phyloP scores from a whole-genome alignment of 1,140 invertebrate species.

The Chrysomallon squamiferum region DNA sequence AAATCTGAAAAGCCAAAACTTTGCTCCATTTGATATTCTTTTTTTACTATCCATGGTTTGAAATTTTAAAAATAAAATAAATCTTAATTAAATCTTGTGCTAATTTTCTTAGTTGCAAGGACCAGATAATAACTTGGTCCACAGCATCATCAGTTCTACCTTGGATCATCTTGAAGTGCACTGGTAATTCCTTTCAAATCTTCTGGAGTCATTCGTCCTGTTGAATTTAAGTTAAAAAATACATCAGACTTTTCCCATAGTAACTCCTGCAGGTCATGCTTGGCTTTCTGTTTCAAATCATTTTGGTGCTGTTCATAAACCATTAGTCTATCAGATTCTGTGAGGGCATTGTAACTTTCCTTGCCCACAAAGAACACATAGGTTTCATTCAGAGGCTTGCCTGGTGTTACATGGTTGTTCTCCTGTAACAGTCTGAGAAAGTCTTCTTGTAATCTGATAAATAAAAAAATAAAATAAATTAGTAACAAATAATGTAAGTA shows the following conservation, averaged over 20 bases:
- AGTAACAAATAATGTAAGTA: not conserved
- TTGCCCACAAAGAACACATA: slow-evolving; percentile 92
- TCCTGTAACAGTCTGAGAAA: slow-evolving; percentile 94
- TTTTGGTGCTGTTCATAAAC: slow-evolving; percentile 96
- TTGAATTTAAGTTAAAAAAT: slow-evolving; percentile 84
- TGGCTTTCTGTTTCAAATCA: slow-evolving; percentile 88
- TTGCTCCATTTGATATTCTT: no score
- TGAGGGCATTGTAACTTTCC: slow-evolving; percentile 91
- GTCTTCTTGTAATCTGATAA: slow-evolving; percentile 71
- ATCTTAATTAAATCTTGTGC: no score
- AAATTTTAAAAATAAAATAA: no score
- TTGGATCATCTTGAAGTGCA: slow-evolving; percentile 88
- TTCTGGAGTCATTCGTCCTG: slow-evolving; percentile 90
- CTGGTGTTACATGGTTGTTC: slow-evolving; percentile 85
- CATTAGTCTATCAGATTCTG: slow-evolving; percentile 87
- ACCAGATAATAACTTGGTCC: no score
- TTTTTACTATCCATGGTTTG: no score
- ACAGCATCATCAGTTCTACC: no score
- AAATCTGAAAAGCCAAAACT: no score
- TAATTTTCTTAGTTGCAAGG: no score
- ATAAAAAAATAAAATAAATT: slow-evolving; percentile 18
- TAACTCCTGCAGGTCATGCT: slow-evolving; percentile 92
- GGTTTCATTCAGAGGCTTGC: slow-evolving; percentile 90
- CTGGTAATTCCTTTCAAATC: slow-evolving; percentile 94
- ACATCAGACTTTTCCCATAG: slow-evolving; percentile 92